phyloP scores from a whole-genome alignment of 2,113 vertebrate species.

The Phyllostomus hastatus region DNA sequence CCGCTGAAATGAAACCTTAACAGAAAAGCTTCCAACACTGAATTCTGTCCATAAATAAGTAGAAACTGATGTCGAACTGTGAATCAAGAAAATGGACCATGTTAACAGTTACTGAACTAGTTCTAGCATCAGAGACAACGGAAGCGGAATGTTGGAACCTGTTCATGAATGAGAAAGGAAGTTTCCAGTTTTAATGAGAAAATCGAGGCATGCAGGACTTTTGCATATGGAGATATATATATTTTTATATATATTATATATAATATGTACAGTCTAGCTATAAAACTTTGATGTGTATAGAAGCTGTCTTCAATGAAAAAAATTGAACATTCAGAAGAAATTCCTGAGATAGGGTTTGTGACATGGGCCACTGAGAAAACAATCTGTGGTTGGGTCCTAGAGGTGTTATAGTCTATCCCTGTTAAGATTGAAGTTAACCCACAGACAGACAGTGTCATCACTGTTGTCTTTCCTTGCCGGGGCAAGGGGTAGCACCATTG shows the following conservation, averaged over 20 bases:
- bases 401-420: conserved; percentile 92
- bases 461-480: conserved; percentile 85
- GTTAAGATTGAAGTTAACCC: conserved; percentile 90
- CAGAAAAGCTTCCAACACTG: conserved; percentile 87
- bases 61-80: conserved; percentile 89
- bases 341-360: conserved; percentile 99
- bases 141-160: conserved; percentile 96
- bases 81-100: conserved; percentile 80
- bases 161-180: conserved; percentile 88
- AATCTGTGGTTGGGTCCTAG: conserved; percentile 93
- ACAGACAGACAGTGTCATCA: conserved; percentile 88
- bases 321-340: conserved; percentile 99
- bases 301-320: conserved; percentile 93
- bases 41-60: conserved; percentile 86
- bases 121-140: conserved; percentile 91
- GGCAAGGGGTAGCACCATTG: conserved; percentile 90
- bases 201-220: conserved; percentile 92
- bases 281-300: conserved; percentile 92
- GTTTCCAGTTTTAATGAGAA: conserved; percentile 93
- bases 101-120: conserved; percentile 83
- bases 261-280: conserved; percentile 93
- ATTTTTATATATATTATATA: conserved; percentile 85
- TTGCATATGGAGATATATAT: conserved; percentile 96
- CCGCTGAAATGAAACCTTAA: conserved; percentile 78
- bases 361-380: conserved; percentile 93